phyloP scores from a whole-genome alignment of 1,140 invertebrate genomes.

The Harpegnathos saltator region DNA sequence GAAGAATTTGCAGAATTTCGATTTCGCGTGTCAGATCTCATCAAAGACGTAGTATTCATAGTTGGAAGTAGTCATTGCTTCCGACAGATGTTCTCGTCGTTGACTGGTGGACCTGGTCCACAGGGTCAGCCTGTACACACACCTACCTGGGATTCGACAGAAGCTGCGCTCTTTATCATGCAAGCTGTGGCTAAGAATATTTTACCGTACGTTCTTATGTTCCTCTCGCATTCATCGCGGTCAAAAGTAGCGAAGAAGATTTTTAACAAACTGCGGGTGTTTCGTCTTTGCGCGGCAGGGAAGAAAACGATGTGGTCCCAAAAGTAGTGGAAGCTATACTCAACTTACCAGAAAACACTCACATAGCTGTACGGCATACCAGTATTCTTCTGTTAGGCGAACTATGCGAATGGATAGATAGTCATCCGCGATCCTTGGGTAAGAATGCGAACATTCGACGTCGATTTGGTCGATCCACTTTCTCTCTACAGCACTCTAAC shows the following conservation, averaged over 20 bases:
- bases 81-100: slow-evolving; percentile 93
- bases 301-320: slow-evolving; percentile 96
- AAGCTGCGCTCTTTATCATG: slow-evolving; percentile 98
- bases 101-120: slow-evolving; percentile 82
- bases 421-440: slow-evolving; percentile 92
- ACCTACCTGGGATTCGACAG: slow-evolving; percentile 95
- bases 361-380: slow-evolving; percentile 95
- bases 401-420: slow-evolving; percentile 97
- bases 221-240: background rate
- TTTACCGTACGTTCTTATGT: slow-evolving; percentile 92
- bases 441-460: slow-evolving; percentile 60
- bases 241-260: background rate
- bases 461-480: background rate
- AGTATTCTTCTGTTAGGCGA: slow-evolving; percentile 96
- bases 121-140: slow-evolving; percentile 84
- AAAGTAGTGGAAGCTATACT: slow-evolving; percentile 97
- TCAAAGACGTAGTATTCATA: slow-evolving; percentile 99
- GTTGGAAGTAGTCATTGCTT: slow-evolving; percentile 97
- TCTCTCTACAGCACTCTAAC: background rate
- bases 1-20: slow-evolving; percentile 93
- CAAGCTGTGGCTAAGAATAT: slow-evolving; percentile 98
- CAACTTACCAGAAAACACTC: slow-evolving; percentile 93
- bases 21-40: slow-evolving; percentile 95
- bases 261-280: background rate
- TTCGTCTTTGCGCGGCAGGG: slow-evolving; percentile 86